Evolutionary conservation across 1,140 invertebrate species (phyloP).

Genomic region (Vanessa tameamea): DNA sequence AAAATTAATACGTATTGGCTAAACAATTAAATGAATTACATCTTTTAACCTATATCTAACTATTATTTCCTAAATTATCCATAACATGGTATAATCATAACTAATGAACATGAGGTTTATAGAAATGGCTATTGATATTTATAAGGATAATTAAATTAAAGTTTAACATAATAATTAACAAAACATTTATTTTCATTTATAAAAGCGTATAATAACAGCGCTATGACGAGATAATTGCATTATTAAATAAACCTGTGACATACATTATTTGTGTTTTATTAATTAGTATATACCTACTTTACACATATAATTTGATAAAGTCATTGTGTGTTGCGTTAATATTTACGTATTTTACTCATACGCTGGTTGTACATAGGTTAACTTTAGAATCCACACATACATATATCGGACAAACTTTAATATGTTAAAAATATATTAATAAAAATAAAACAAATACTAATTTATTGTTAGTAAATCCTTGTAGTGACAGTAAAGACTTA

Average conservation of each 20-base stretch:
- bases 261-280: constrained; percentile 24
- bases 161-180: constrained; percentile 47
- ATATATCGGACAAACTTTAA: neutral
- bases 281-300: constrained; percentile 27
- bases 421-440: neutral
- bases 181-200: constrained; percentile 53
- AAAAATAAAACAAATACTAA: neutral
- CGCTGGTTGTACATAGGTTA: neutral
- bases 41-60: too few species aligned
- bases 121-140: neutral
- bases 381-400: neutral
- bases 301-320: neutral
- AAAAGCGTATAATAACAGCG: constrained; percentile 60
- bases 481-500: neutral
- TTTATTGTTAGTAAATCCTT: neutral
- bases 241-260: constrained; percentile 29
- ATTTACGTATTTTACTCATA: neutral
- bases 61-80: too few species aligned
- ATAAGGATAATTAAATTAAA: constrained; percentile 39
- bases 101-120: too few species aligned
- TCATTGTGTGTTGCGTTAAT: neutral
- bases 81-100: too few species aligned
- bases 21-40: too few species aligned
- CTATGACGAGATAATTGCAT: constrained; percentile 31
- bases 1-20: too few species aligned